A percentile compares a stretch with the other conserved stretches of the same genome.
phyloP scores from a whole-genome alignment of 2,113 vertebrate species.

The Caranx ignobilis region DNA sequence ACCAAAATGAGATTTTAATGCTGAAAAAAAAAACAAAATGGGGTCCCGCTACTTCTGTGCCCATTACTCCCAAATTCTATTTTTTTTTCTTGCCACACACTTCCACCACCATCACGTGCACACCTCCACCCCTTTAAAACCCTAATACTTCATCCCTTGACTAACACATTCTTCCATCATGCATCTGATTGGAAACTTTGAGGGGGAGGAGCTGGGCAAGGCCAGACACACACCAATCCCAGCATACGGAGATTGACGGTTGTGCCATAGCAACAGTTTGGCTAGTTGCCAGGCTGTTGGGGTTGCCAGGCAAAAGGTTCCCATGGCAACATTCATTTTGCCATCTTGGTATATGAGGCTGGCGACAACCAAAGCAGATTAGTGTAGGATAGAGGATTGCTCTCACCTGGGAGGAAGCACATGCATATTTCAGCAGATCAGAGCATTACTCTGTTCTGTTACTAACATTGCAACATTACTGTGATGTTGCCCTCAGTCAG shows the following conservation, averaged over 20 bases:
- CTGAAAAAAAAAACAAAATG: background rate
- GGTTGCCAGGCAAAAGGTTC: slow-evolving; percentile 85
- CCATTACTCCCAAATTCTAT: background rate
- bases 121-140: slow-evolving; percentile 1
- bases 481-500: slow-evolving; percentile 13
- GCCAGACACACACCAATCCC: slow-evolving; percentile 73
- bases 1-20: background rate
- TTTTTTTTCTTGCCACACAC: background rate
- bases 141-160: slow-evolving; percentile 9
- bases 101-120: background rate
- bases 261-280: slow-evolving; percentile 86
- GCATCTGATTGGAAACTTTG: slow-evolving; percentile 67
- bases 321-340: slow-evolving; percentile 85
- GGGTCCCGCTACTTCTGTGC: slow-evolving; percentile 1
- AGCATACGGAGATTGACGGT: slow-evolving; percentile 74
- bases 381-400: slow-evolving; percentile 60
- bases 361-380: slow-evolving; percentile 72
- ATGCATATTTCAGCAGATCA: slow-evolving; percentile 59
- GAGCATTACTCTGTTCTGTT: slow-evolving; percentile 13
- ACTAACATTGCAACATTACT: background rate
- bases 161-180: slow-evolving; percentile 42
- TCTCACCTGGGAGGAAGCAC: slow-evolving; percentile 64
- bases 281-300: slow-evolving; percentile 83
- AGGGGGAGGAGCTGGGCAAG: slow-evolving; percentile 53
- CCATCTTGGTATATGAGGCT: slow-evolving; percentile 72